phyloP scores from a whole-genome alignment of 1,140 invertebrate genomes.

The Hirudo medicinalis region DNA sequence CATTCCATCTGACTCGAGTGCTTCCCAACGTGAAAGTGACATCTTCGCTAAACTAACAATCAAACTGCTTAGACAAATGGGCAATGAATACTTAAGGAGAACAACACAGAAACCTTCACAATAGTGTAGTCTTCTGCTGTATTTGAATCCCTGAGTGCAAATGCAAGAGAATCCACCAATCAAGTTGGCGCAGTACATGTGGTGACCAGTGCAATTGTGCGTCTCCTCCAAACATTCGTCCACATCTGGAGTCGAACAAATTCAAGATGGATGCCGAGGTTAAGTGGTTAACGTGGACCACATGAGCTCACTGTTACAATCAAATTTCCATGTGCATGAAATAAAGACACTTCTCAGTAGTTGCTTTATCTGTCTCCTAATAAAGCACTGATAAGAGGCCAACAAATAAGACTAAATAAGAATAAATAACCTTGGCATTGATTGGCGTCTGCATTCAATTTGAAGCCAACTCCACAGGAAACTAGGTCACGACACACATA shows the following conservation, averaged over 20 bases:
- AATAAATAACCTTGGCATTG: background rate
- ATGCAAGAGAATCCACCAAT: slow-evolving; percentile 5
- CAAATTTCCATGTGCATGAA: too few relatives aligned
- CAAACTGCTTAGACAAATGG: too few relatives aligned
- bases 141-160: background rate
- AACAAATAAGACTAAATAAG: too few relatives aligned
- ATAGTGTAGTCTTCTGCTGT: background rate
- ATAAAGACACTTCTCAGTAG: too few relatives aligned
- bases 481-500: too few relatives aligned
- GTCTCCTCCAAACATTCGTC: background rate
- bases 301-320: background rate
- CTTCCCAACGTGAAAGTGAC: too few relatives aligned
- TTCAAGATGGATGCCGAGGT: background rate
- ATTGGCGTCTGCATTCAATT: background rate
- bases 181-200: background rate
- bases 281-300: background rate
- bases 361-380: too few relatives aligned
- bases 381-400: too few relatives aligned
- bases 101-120: background rate
- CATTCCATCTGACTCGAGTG: too few relatives aligned
- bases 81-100: too few relatives aligned
- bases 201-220: background rate
- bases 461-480: background rate
- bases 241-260: background rate
- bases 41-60: too few relatives aligned